These are phyloP conservation scores for Eudasyphora cyanicolor DNA, from an alignment of 2,888 invertebrate species.

Conservation along the genomic window DNA sequence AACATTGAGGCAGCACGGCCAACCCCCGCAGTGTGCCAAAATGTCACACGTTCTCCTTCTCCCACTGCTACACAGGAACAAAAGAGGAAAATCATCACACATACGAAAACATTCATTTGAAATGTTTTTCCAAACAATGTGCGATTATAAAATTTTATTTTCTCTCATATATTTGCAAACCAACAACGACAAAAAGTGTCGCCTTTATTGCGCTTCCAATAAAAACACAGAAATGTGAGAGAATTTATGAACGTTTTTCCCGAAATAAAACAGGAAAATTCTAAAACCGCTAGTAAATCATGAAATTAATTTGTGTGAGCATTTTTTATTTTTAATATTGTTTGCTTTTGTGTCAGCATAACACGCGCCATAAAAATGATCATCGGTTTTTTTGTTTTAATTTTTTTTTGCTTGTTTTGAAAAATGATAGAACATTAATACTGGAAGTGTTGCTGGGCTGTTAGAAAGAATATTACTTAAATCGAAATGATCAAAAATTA, in stretches of 20 bases:
- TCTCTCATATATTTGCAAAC: not conserved
- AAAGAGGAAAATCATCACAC: not conserved
- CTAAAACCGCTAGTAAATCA: constrained; percentile 25
- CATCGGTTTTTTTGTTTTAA: not conserved
- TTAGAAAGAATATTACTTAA: not conserved
- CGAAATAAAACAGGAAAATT: not conserved
- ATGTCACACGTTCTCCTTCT: no score
- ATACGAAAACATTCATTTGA: not conserved
- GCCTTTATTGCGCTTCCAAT: constrained; percentile 1
- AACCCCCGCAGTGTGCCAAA: not conserved
- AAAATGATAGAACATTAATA: constrained; percentile 13
- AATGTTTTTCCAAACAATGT: constrained; percentile 32
- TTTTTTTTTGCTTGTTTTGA: no score
- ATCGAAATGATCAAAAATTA: no score
- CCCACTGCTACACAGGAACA: not conserved
- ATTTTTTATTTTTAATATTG: not conserved
- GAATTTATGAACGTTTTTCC: constrained; percentile 14
- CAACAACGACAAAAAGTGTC: not conserved
- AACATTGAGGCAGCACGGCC: constrained; percentile 1
- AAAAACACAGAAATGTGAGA: constrained; percentile 1
- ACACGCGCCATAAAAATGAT: constrained; percentile 33
- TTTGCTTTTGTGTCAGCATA: constrained; percentile 10
- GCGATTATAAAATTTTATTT: constrained; percentile 8
- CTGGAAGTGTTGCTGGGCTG: not conserved
- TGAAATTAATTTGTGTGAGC: constrained; percentile 15